Base-by-base conservation (phyloP, 1,140 invertebrate genomes). In the Whitmania pigra region DNA sequence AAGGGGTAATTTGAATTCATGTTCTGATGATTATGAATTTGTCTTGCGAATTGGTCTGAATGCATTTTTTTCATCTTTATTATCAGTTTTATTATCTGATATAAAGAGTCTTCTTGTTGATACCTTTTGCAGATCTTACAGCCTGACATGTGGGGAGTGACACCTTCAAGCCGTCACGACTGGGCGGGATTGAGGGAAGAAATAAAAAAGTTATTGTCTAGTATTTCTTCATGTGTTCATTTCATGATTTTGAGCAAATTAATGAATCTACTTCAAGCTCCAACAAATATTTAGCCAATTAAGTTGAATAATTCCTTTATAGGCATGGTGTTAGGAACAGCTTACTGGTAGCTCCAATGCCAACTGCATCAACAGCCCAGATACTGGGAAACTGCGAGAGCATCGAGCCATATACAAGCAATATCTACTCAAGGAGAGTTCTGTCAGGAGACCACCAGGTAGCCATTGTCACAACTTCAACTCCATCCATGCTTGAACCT, bases 361-460 rank as follows among this genome's bases (percentile, higher is more conserved):
- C 96, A 2, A 99, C 96, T 18, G 95, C 96, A 18, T 97, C 94
- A 1, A 99, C 97, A 0, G 95, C 97, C 9, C 96, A 99, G 84
- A 99, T 99, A 79, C 86, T 99, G 43, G 97, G 96, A 18, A 99
- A 99, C 78, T 99, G 99, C 82, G 95, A 99, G 83, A 93, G 93
- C 0, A 92, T 98, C 79, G 97, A 99, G 83, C 92, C 96, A 0
- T 99, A 97, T 79, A 99, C 94, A 0, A 95, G 90, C 22, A 99
- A 99, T 79, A 92, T 99, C 75, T 99, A 99, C 79, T 89, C 89
- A 29, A 85, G 96, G 75, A 85, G 96, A 67, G 95, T 99, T 0
- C 83, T 97, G 15, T 95, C 93, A 53, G 94, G 94, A 15, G 88
- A 90, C 80, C 90, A 90, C 77, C 88, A 89, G 83, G 86, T 87